Conservation (phyloP, 2,888 invertebrate species). For the Pristionchus maxplancki region DNA sequence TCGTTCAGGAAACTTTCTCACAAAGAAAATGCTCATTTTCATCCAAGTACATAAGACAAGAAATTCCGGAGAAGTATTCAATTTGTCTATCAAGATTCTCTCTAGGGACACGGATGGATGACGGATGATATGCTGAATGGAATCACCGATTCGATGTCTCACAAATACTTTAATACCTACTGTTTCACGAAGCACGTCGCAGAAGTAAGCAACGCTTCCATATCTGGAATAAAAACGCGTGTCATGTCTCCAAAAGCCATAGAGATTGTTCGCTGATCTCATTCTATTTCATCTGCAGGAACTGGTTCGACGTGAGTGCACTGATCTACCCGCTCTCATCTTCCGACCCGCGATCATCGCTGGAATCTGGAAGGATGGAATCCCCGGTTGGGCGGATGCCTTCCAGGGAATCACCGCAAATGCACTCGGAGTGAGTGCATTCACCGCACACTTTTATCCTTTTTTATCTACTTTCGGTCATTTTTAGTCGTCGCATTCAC, state of each 20-base stretch:
- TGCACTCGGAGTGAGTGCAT: constrained; percentile 23
- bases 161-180: constrained; percentile 91
- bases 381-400: constrained; percentile 92
- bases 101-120: constrained; percentile 79
- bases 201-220: constrained; percentile 81
- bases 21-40: no score
- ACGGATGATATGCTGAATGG: constrained; percentile 79
- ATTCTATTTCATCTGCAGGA: not conserved
- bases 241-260: not conserved
- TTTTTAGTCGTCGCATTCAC: no score
- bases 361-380: constrained; percentile 82
- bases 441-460: not conserved
- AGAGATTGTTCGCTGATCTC: not conserved
- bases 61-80: not conserved
- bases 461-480: not conserved
- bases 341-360: constrained; percentile 93
- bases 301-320: constrained; percentile 84
- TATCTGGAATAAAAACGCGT: not conserved
- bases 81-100: not conserved
- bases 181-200: constrained; percentile 91
- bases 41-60: no score
- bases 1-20: no score
- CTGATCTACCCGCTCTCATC: constrained; percentile 85
- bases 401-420: constrained; percentile 90
- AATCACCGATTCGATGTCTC: constrained; percentile 80